Base-by-base conservation (phyloP, 2,888 invertebrate genomes). In the Drosophila cognata region DNA sequence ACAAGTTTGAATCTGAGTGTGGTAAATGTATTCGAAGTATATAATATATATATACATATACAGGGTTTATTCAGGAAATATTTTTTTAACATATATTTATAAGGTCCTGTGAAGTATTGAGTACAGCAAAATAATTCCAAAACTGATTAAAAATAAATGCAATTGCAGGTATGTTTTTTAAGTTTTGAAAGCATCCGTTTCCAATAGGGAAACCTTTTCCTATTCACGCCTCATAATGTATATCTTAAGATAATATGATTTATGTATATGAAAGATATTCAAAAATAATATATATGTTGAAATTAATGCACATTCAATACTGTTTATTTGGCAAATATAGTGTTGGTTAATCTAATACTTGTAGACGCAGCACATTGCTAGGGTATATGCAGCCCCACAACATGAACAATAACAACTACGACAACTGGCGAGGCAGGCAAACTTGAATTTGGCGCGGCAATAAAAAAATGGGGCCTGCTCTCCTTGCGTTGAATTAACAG, bases 371-470 rank as follows among this genome's bases (percentile, higher is more conserved):
- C 41, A 43, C 4, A 21, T 46, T 13, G 51, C 67, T 36, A 68
- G 73, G 69, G 83, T 77, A 79, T 76, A 36, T 21, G 25, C 2
- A 2, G 28, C 38, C 50, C 43, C 41, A 65, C 33, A 65, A 38
- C 52, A 56, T 50, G 25, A 62, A 56, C 46, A 67, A 75, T 51
- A 66, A 56, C 57, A 66, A 61, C 68, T 58, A 65, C 72, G 64
- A 71, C 68, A 71, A 79, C 63, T 58, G 74, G 73, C 60, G 65
- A 65, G 65, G 71, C 71, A 75, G 74, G 71, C 74, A 89, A 89
- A 87, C 85, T 85, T 89, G 89, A 88, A 88, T 85, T 85, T 89
- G 79, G 85, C 85, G 89, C 85, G 85, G 89, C 82, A 84, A 85
- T 85, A 85, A 85, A 85, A 85, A 88, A 82, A 81, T 81, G 46